A percentile compares a stretch with the other conserved stretches of the same genome.
phyloP scores from a whole-genome alignment of 2,888 invertebrate species.

The Hemicrepidius hirtus region DNA sequence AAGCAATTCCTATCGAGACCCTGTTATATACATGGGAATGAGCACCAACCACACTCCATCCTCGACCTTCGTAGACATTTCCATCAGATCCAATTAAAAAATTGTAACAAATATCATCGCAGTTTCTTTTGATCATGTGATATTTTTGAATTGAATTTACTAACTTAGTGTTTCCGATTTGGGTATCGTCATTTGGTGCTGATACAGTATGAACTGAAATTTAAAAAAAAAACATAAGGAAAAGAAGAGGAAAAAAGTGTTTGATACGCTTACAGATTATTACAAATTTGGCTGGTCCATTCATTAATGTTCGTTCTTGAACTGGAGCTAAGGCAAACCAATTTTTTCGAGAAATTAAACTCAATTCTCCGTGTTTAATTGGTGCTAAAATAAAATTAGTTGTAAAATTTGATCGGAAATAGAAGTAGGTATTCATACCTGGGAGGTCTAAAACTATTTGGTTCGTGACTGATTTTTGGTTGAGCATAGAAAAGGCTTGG shows the following conservation, averaged over 20 bases:
- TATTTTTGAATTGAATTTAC: constrained; percentile 73
- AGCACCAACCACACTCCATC: constrained; percentile 75
- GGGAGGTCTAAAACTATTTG: constrained; percentile 23
- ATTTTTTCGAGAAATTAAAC: constrained; percentile 67
- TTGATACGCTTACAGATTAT: constrained; percentile 71
- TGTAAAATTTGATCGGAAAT: too few relatives aligned
- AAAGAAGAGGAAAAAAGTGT: not conserved
- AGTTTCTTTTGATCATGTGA: constrained; percentile 73
- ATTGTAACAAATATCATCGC: constrained; percentile 68
- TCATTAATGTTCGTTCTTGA: constrained; percentile 64
- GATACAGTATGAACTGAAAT: constrained; percentile 73
- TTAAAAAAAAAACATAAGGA: not conserved
- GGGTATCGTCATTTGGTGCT: constrained; percentile 63
- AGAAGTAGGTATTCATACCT: too few relatives aligned
- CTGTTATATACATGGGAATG: constrained; percentile 75
- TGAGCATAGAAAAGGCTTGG: constrained; percentile 1
- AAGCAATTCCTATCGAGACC: constrained; percentile 72
- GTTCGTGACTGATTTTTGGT: constrained; percentile 21
- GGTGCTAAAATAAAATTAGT: constrained; percentile 15
- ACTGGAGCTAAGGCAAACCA: constrained; percentile 74
- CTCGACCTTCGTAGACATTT: constrained; percentile 75
- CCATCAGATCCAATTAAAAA: constrained; percentile 77
- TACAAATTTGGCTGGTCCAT: constrained; percentile 72
- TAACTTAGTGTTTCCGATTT: constrained; percentile 64
- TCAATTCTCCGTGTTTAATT: constrained; percentile 1